Conservation (phyloP, 2,888 invertebrate species). For the Eupithecia tripunctaria region DNA sequence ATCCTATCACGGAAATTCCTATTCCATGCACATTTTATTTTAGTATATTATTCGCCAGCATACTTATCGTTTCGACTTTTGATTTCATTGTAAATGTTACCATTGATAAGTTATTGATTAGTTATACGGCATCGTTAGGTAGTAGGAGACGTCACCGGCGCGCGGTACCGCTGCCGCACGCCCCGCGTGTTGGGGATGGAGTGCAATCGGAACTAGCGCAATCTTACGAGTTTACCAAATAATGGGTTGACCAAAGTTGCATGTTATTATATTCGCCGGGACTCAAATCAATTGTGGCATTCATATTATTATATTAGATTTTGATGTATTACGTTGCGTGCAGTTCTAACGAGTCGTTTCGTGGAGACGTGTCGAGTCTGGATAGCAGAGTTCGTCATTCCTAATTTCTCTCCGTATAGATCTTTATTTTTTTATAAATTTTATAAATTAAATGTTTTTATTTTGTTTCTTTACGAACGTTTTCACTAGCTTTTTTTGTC, state of each 20-base stretch:
- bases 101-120: slow-evolving; percentile 81
- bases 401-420: slow-evolving; percentile 76
- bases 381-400: slow-evolving; percentile 72
- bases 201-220: slow-evolving; percentile 41
- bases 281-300: slow-evolving; percentile 37
- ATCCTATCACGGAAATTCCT: slow-evolving; percentile 79
- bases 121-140: slow-evolving; percentile 53
- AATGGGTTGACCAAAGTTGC: slow-evolving; percentile 65
- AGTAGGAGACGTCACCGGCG: slow-evolving; percentile 29
- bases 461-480: slow-evolving; percentile 57
- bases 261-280: slow-evolving; percentile 44
- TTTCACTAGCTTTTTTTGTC: slow-evolving; percentile 60
- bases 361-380: slow-evolving; percentile 44
- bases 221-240: slow-evolving; percentile 49
- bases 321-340: background rate
- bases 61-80: slow-evolving; percentile 58
- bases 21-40: slow-evolving; percentile 80
- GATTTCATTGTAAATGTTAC: slow-evolving; percentile 82
- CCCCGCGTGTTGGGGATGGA: background rate
- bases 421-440: slow-evolving; percentile 84
- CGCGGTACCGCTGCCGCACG: background rate
- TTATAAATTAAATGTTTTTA: slow-evolving; percentile 57
- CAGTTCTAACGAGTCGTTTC: background rate
- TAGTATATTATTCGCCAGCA: slow-evolving; percentile 74
- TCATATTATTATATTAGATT: no score